Percentiles rank a stretch among this genome's conserved stretches.
These are phyloP conservation scores for Agrochola macilenta DNA, from an alignment of 2,888 invertebrate species.

Conservation along the genomic window DNA sequence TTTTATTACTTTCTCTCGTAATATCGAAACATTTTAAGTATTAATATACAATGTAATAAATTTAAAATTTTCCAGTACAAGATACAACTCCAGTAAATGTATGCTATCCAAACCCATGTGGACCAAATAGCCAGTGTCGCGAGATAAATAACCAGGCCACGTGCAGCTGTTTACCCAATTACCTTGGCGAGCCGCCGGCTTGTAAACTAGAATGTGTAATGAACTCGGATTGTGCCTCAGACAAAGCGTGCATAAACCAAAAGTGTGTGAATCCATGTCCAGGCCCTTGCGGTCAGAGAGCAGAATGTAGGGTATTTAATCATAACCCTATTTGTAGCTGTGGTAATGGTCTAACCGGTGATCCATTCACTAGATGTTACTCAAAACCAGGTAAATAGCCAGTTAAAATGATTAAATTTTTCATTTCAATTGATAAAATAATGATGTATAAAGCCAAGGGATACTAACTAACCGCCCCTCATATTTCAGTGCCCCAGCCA, in stretches of 20 bases:
- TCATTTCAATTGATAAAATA: background rate
- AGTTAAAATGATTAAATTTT: background rate
- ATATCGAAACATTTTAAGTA: background rate
- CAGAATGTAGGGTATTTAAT: slow-evolving; percentile 93
- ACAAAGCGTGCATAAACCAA: slow-evolving; percentile 92
- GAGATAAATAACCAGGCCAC: slow-evolving; percentile 91
- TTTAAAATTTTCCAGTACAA: slow-evolving; percentile 80
- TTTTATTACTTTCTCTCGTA: background rate
- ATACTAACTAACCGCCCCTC: slow-evolving; percentile 3
- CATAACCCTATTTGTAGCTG: slow-evolving; percentile 94
- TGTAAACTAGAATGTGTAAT: slow-evolving; percentile 93
- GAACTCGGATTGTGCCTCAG: slow-evolving; percentile 92
- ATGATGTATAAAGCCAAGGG: background rate
- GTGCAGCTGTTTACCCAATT: slow-evolving; percentile 93
- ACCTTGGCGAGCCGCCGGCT: slow-evolving; percentile 92
- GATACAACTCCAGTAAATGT: slow-evolving; percentile 83
- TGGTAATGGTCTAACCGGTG: slow-evolving; percentile 90
- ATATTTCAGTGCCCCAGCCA: slow-evolving; percentile 79
- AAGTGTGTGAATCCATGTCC: slow-evolving; percentile 94
- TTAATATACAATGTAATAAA: slow-evolving; percentile 4
- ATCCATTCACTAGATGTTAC: slow-evolving; percentile 93
- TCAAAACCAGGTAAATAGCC: slow-evolving; percentile 84
- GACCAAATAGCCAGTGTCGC: slow-evolving; percentile 91
- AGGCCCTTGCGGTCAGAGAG: slow-evolving; percentile 93
- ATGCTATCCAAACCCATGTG: slow-evolving; percentile 91